Percentiles rank a stretch among this genome's conserved stretches.
Evolutionary conservation across 1,140 invertebrate genomes (phyloP).

Genomic region (Homarus americanus): DNA sequence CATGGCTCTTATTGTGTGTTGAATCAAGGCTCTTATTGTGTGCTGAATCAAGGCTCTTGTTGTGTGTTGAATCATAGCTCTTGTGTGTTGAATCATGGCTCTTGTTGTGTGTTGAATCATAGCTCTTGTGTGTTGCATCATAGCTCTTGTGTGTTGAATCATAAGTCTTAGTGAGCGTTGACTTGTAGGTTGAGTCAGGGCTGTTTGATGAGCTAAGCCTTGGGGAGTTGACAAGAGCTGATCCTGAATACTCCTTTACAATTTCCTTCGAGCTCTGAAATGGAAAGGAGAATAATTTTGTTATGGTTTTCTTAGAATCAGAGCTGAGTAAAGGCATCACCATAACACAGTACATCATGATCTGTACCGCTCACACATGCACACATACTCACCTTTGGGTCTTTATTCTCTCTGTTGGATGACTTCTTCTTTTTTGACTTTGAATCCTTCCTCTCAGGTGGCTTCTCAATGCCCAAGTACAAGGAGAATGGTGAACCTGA

Average conservation of each 20-base stretch:
- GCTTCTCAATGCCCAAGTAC: conserved; percentile 70
- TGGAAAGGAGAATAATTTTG: background rate
- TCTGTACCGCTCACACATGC: background rate
- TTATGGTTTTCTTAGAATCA: background rate
- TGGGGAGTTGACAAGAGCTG: conserved; percentile 52
- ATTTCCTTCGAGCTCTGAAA: conserved; percentile 55
- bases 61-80: conserved; percentile 27
- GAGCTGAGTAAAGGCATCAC: no score
- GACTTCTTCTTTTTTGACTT: conserved; percentile 70
- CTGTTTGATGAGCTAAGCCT: conserved; percentile 36
- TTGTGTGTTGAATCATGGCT: conserved; percentile 32
- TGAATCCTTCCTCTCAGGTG: conserved; percentile 67
- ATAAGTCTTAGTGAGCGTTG: conserved; percentile 56
- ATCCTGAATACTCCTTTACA: conserved; percentile 69
- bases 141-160: conserved; percentile 62
- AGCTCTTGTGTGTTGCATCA: conserved; percentile 60
- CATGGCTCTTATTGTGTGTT: conserved; percentile 21
- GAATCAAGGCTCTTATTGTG: conserved; percentile 30
- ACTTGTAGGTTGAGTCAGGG: conserved; percentile 45
- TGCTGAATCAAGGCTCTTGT: conserved; percentile 17
- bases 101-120: conserved; percentile 39
- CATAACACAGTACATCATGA: background rate
- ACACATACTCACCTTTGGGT: conserved; percentile 55
- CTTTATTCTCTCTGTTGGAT: conserved; percentile 65
- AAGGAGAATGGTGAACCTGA: conserved; percentile 76